phyloP scores from a whole-genome alignment of 2,113 vertebrate genomes.

The Hemibagrus wyckioides region DNA sequence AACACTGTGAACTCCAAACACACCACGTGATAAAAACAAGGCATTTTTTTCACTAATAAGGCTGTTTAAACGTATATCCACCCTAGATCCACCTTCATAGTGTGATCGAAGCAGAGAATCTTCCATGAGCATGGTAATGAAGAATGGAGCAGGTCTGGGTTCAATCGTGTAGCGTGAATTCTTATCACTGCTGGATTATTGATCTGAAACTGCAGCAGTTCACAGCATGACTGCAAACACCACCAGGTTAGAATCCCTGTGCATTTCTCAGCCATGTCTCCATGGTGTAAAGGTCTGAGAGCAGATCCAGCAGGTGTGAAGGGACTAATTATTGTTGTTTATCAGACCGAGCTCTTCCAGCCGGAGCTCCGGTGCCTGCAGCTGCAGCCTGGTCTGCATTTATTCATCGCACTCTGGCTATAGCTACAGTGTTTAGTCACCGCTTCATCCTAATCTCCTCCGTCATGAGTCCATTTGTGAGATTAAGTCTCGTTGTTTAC shows the following conservation, averaged over 20 bases:
- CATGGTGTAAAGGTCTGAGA: neutral
- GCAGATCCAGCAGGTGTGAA: neutral
- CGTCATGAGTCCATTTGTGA: conserved; percentile 63
- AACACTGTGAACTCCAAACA: too few species aligned
- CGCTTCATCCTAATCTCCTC: neutral
- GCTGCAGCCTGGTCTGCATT: conserved; percentile 45
- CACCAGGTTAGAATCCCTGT: neutral
- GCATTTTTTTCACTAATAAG: too few species aligned
- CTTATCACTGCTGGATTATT: neutral
- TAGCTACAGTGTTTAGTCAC: conserved; percentile 17
- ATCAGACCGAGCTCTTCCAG: conserved; percentile 17
- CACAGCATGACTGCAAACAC: neutral
- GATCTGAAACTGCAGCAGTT: neutral
- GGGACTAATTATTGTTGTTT: conserved; percentile 13
- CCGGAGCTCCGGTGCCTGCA: neutral
- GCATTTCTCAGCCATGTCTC: neutral
- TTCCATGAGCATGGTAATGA: neutral
- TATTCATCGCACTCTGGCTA: conserved; percentile 59
- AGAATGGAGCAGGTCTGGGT: neutral
- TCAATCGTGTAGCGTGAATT: neutral
- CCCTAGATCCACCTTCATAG: neutral
- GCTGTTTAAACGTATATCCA: neutral
- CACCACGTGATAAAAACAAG: too few species aligned
- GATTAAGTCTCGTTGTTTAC: conserved; percentile 68
- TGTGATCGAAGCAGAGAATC: neutral